Evolutionary conservation across 2,888 invertebrate species (phyloP), one percentile per base, ranked within the genome.

Genomic region (Deroplatys truncata): DNA sequence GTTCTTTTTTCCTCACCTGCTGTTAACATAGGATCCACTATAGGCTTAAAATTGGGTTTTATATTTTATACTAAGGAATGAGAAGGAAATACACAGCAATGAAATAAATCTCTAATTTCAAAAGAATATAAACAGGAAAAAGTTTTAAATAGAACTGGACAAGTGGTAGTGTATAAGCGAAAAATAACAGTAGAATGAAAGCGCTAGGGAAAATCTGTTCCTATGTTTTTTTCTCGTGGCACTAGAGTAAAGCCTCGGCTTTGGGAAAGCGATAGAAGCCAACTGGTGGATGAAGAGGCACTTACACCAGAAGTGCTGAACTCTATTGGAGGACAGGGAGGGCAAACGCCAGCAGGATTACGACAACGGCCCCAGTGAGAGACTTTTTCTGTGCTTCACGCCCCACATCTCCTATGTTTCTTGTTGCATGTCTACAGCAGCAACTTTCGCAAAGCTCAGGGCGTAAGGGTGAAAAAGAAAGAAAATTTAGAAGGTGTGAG

Each of bases 241-340:
- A 25, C 56, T 72, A 72, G 56, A 72, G 56, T 72, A 72, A 72
- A 72, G 56, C 56, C 56, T 20, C 56, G 56, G 56, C 56, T 72
- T 72, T 72, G 56, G 56, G 56, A 72, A 72, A 72, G 56, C 20
- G 56, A 72, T 72, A 72, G 56, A 72, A 72, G 56, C 56, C 56
- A 31, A 56, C 86, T 89, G 43, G 85, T 88, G 90, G 88, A 82
- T 88, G 90, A 88, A 90, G 89, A 90, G 90, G 84, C 88, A 86
- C 90, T 88, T 90, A 85, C 86, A 83, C 86, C 20, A 87, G 87
- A 83, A 87, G 87, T 83, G 87, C 56, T 87, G 28, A 35, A 25
- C 49, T 31, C 49, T 86, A 86, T 86, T 56, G 86, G 86, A 49
- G 86, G 86, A 86, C 86, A 86, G 86, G 86, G 86, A 82, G 28